These are phyloP conservation scores for Drosophila lacertosa DNA, from an alignment of 1,140 invertebrate genomes.

Conservation along the genomic window DNA sequence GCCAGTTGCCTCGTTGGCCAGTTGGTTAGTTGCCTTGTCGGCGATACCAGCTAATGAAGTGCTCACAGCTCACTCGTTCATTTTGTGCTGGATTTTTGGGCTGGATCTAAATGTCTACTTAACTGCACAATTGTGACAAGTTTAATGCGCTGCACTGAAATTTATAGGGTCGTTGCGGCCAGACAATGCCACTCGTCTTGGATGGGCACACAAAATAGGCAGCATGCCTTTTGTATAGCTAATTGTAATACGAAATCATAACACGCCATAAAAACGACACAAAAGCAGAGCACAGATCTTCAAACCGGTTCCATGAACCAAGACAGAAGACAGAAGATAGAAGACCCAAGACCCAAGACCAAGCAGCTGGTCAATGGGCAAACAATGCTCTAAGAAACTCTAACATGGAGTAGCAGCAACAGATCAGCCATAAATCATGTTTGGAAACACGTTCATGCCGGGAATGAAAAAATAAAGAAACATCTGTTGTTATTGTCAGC, in stretches of 20 bases:
- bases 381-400: slow-evolving; percentile 58
- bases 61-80: slow-evolving; percentile 39
- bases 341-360: slow-evolving; percentile 28
- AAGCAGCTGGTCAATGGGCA: slow-evolving; percentile 74
- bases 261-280: slow-evolving; percentile 79
- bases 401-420: slow-evolving; percentile 26
- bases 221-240: slow-evolving; percentile 74
- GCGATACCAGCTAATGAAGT: slow-evolving; percentile 59
- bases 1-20: no score
- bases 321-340: no score
- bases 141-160: slow-evolving; percentile 60
- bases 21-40: no score
- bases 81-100: slow-evolving; percentile 11
- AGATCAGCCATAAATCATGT: slow-evolving; percentile 76
- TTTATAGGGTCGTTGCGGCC: slow-evolving; percentile 33
- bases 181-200: no score
- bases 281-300: slow-evolving; percentile 51
- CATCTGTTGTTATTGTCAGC: slow-evolving; percentile 64
- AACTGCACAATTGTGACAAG: slow-evolving; percentile 74
- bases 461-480: slow-evolving; percentile 37
- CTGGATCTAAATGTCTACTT: slow-evolving; percentile 62
- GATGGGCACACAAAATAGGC: slow-evolving; percentile 44
- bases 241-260: slow-evolving; percentile 82
- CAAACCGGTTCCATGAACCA: slow-evolving; percentile 30
- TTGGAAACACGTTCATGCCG: slow-evolving; percentile 70